Base-by-base conservation (phyloP, 2,113 vertebrate species). In the Apaloderma vittatum region DNA sequence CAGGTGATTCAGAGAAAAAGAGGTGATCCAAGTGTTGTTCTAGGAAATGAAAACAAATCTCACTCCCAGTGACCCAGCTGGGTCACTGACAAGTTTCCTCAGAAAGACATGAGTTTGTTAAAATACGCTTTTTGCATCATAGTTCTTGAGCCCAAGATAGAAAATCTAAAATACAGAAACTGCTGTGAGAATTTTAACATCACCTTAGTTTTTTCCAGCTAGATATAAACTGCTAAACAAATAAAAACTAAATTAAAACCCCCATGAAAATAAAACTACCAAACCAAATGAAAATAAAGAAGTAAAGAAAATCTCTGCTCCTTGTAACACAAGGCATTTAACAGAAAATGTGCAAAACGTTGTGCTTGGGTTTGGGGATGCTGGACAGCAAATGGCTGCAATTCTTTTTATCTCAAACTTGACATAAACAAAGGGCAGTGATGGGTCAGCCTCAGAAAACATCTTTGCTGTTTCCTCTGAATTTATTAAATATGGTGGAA, bases 41-140 rank as follows among this genome's bases (percentile, higher is more conserved):
- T 72, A 88, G 67, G 88, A 90, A 95, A 90, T 49, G 23, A 78
- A 74, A 93, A 73, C 29, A 93, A 7, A 70, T n/a, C 43, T 92
- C 23, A 15, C 3, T 88, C 6, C 26, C 29, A 15, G 20, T 37
- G 48, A 27, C 2, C 3, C 59, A 63, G 57, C 26, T 4, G 4
- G 63, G 36, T 68, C 37, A 86, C 32, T n/a, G 54, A 32, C 0
- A 1, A 49, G 6, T 43, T 71, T 77, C 57, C 70, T 74, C 81
- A 91, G 46, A n/a, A 70, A 34, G 43, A 29, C 2, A 2, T 13
- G 13, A 27, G 43, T 62, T 91, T 6, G 7, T 74, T 55, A 36
- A 67, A 94, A 86, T 16, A 15, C 4, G 12, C 2, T 43, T 87
- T 49, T 59, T 62, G 2, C 74, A 51, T 43, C 22, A 3, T 20